Evolutionary conservation across 2,888 invertebrate genomes (phyloP).

Genomic region (Camponotus fellah): DNA sequence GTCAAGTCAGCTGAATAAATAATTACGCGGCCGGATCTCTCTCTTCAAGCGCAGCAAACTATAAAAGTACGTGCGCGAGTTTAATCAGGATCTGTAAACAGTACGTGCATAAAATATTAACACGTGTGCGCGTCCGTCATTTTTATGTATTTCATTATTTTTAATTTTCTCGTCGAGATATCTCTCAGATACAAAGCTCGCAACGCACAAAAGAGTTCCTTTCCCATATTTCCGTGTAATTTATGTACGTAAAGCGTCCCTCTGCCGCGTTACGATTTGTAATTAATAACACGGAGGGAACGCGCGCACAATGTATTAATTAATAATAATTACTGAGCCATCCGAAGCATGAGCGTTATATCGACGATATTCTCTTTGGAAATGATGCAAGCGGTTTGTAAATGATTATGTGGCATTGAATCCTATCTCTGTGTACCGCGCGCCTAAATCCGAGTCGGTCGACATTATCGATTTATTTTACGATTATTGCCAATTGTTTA

Average conservation of each 20-base stretch:
- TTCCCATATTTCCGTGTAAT: background rate
- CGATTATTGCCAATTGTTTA: conserved; percentile 51
- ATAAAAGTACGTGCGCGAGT: conserved; percentile 24
- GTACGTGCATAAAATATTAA: background rate
- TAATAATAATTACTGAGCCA: conserved; percentile 36
- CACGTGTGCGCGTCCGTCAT: too few species aligned
- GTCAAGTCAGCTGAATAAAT: conserved; percentile 59
- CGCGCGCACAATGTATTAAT: conserved; percentile 39
- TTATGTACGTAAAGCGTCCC: background rate
- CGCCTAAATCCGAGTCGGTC: conserved; percentile 24
- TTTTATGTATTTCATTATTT: background rate
- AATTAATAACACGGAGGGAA: conserved; percentile 28
- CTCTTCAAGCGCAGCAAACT: background rate
- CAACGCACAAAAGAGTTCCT: conserved; percentile 1
- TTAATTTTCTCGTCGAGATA: background rate
- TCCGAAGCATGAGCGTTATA: background rate
- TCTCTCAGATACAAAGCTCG: background rate
- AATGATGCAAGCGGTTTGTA: conserved; percentile 50
- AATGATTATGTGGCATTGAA: conserved; percentile 37
- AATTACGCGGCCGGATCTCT: conserved; percentile 35
- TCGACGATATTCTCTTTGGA: conserved; percentile 40
- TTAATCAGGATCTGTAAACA: conserved; percentile 42
- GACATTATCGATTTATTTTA: conserved; percentile 53
- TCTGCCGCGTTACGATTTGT: background rate
- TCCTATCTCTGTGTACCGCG: conserved; percentile 6